Percentiles rank a stretch among this genome's conserved stretches.
Conservation (phyloP, 2,113 vertebrate genomes). For the Agapornis roseicollis region DNA sequence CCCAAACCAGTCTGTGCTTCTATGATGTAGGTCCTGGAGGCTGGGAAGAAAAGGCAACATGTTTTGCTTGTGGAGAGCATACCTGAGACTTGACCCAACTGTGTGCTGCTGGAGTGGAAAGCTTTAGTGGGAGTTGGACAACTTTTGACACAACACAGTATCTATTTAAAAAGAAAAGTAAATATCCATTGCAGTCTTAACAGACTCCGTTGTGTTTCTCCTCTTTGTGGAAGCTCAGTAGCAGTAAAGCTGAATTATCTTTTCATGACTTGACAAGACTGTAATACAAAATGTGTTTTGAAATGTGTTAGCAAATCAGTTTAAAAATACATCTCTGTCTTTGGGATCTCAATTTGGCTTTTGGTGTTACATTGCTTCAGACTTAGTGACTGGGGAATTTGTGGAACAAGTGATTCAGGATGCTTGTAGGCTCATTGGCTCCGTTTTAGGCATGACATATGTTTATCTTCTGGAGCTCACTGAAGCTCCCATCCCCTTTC, state of each 20-base stretch:
- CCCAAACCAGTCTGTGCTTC: not conserved
- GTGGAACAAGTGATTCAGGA: not conserved
- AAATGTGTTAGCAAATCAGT: not conserved
- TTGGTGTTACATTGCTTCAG: not conserved
- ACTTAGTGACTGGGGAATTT: not conserved
- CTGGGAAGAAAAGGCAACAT: not conserved
- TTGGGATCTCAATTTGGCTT: not conserved
- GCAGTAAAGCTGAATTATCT: not conserved
- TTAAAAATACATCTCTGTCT: not conserved
- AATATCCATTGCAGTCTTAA: not conserved
- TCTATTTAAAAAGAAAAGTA: not conserved
- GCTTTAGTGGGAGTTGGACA: not conserved
- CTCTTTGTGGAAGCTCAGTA: not conserved
- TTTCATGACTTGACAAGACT: not conserved
- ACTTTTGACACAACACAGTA: not conserved
- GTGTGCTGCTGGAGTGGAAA: not conserved
- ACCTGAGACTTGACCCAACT: not conserved
- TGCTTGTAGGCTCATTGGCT: not conserved
- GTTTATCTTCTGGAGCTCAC: not conserved
- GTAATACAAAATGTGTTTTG: not conserved
- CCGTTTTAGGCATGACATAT: not conserved
- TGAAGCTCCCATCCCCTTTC: not conserved
- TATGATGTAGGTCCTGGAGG: not conserved
- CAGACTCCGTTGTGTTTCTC: not conserved
- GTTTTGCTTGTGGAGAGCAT: not conserved